Conservation (phyloP, 2,888 invertebrate species). For the Carcina quercana region DNA sequence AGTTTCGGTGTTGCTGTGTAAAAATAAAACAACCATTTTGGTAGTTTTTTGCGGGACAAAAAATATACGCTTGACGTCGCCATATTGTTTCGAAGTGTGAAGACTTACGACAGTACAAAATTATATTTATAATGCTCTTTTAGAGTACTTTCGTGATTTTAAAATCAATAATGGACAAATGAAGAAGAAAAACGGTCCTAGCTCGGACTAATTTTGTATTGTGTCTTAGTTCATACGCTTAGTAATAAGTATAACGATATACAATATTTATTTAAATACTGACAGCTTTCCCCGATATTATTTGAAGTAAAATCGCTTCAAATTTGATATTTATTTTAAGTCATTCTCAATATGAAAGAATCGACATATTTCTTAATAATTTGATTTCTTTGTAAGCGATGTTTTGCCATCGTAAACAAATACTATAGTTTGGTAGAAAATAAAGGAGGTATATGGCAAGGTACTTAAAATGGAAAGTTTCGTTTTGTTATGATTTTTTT, state of each 20-base stretch:
- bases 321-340: too few species aligned
- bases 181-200: too few species aligned
- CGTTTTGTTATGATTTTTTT: constrained; percentile 2
- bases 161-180: too few species aligned
- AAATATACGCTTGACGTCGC: constrained; percentile 11
- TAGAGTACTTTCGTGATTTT: constrained; percentile 6
- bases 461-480: constrained; percentile 8
- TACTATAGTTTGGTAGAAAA: neutral
- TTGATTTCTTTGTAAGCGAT: neutral
- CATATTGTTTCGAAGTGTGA: constrained; percentile 9
- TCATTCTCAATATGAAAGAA: too few species aligned
- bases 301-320: too few species aligned
- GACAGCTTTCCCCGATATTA: too few species aligned
- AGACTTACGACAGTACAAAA: constrained; percentile 11
- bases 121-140: constrained; percentile 13
- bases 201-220: too few species aligned
- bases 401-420: constrained; percentile 6
- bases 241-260: constrained; percentile 3
- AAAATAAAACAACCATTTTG: constrained; percentile 23
- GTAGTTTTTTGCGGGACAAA: constrained; percentile 8
- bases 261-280: too few species aligned
- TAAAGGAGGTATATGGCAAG: constrained; percentile 8
- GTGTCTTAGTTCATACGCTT: constrained; percentile 1
- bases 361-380: too few species aligned
- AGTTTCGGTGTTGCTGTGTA: constrained; percentile 17